phyloP scores from a whole-genome alignment of 2,797 vertebrate species.

The Pelochelys cantorii region DNA sequence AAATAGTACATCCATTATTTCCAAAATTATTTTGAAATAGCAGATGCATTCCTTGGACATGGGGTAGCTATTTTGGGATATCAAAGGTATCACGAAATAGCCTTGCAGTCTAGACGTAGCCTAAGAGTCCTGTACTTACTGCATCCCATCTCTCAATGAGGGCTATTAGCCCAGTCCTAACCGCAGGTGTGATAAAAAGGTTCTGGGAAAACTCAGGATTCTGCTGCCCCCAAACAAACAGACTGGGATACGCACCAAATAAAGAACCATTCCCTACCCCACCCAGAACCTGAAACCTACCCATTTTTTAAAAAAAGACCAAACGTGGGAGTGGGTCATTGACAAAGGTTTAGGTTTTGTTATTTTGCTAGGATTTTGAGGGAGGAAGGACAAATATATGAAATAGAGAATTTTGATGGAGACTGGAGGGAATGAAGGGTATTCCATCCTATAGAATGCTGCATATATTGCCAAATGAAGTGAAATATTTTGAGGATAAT shows the following conservation, averaged over 20 bases:
- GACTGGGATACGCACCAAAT: not conserved
- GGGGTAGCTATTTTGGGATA: too few relatives aligned
- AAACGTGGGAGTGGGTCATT: not conserved
- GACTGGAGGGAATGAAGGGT: not conserved
- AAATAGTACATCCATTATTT: too few relatives aligned
- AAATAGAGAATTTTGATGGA: not conserved
- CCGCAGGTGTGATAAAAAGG: not conserved
- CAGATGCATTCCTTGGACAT: too few relatives aligned
- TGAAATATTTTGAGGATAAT: not conserved
- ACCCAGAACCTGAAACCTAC: not conserved
- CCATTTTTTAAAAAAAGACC: too few relatives aligned
- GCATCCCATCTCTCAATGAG: not conserved
- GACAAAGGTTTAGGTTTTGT: not conserved
- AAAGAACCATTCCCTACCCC: not conserved
- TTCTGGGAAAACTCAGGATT: not conserved
- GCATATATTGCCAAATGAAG: not conserved
- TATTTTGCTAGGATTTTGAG: not conserved
- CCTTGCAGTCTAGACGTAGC: too few relatives aligned
- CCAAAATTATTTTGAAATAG: too few relatives aligned
- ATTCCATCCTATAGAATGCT: not conserved
- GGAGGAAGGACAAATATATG: not conserved
- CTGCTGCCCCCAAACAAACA: not conserved
- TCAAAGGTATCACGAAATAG: too few relatives aligned
- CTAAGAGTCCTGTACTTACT: not conserved
- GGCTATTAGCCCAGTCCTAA: not conserved